Evolutionary conservation across 2,113 vertebrate genomes (phyloP).

Genomic region (Carettochelys insculpta): DNA sequence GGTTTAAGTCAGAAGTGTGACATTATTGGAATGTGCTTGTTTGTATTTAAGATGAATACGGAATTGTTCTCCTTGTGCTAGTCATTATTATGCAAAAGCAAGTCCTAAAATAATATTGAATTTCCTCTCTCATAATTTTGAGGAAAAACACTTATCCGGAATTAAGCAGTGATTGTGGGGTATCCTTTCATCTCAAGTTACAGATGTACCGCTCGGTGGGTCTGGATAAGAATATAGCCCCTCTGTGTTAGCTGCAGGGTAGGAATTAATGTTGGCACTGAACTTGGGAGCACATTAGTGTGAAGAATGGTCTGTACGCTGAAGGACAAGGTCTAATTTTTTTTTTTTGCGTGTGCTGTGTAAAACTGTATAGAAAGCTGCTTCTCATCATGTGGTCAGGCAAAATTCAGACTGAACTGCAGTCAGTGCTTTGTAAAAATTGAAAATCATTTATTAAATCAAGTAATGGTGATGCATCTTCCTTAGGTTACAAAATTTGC

Average conservation of each 20-base stretch:
- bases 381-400: accelerated
- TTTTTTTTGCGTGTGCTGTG: not conserved
- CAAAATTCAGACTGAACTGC: not conserved
- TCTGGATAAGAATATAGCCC: not conserved
- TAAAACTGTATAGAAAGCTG: conserved; percentile 20
- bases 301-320: not conserved
- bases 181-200: conserved; percentile 28
- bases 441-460: not conserved
- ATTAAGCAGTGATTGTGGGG: not conserved
- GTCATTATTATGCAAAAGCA: conserved; percentile 54
- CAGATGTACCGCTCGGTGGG: not conserved
- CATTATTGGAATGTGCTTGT: conserved; percentile 1
- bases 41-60: conserved; percentile 22
- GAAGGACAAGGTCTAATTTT: not conserved
- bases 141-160: conserved; percentile 53
- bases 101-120: conserved; percentile 72
- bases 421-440: accelerated
- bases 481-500: not conserved
- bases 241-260: not conserved
- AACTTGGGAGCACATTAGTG: not conserved
- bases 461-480: not conserved
- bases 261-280: not conserved
- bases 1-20: not conserved
- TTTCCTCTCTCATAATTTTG: conserved; percentile 61
- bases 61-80: conserved; percentile 61